These are phyloP conservation scores for Psittacus erithacus DNA, from an alignment of 2,113 vertebrate genomes.

Conservation along the genomic window DNA sequence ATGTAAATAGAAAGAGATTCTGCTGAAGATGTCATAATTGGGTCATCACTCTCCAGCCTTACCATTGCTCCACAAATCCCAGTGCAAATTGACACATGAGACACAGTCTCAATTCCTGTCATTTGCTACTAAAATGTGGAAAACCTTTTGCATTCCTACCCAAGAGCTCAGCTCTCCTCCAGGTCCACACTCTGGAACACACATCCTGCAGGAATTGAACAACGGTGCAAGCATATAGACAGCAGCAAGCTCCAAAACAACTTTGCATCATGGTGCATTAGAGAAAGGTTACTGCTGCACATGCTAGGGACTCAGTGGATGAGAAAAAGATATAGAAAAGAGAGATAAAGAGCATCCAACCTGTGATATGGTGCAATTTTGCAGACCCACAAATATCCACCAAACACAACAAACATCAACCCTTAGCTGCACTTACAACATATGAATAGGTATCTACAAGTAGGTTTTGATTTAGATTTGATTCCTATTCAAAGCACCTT, in stretches of 20 bases:
- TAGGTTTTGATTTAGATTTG: background rate
- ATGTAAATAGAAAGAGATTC: background rate
- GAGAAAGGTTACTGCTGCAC: background rate
- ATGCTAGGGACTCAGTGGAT: background rate
- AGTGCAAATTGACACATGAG: background rate
- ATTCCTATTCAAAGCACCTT: background rate
- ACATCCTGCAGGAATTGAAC: background rate
- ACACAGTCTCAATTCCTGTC: background rate
- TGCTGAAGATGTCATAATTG: background rate
- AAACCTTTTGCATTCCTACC: background rate
- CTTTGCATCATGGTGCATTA: background rate
- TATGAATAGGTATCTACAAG: background rate
- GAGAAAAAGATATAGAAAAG: background rate
- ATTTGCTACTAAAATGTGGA: background rate
- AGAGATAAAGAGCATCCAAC: background rate
- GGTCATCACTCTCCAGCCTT: background rate
- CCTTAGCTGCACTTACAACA: background rate
- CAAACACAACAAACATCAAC: background rate
- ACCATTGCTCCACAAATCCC: background rate
- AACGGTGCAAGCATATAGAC: rapidly evolving
- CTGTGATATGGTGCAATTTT: background rate
- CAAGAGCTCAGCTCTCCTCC: background rate
- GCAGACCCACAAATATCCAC: background rate
- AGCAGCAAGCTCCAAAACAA: background rate
- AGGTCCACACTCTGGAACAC: background rate